Conservation (phyloP, 2,888 invertebrate species). For the Leptopterna dolabrata region DNA sequence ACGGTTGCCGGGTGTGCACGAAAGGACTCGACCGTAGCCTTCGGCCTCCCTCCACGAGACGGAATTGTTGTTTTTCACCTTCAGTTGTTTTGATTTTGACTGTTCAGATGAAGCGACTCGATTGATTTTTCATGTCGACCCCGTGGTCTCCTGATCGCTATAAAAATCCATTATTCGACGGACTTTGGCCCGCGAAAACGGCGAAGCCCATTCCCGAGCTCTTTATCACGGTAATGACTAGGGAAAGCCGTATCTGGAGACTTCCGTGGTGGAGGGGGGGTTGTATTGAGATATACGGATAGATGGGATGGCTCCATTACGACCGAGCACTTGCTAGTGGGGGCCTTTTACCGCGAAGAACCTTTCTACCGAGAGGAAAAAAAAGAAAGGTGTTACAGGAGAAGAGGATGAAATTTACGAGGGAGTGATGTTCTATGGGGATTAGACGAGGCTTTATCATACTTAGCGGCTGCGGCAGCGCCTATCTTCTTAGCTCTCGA, state of each 20-base stretch:
- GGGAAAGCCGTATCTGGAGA: background rate
- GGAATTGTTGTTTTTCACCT: too few relatives aligned
- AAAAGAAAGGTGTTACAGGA: too few relatives aligned
- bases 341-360: background rate
- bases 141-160: background rate
- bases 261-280: background rate
- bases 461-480: background rate
- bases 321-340: background rate
- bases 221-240: background rate
- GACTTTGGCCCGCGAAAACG: background rate
- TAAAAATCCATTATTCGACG: background rate
- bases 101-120: background rate
- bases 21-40: too few relatives aligned
- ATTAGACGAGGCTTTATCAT: background rate
- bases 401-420: background rate
- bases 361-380: background rate
- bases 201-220: background rate
- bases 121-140: background rate
- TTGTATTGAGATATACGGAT: slow-evolving; percentile 1
- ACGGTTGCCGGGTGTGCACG: too few relatives aligned
- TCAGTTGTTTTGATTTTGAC: too few relatives aligned
- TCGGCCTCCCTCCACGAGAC: too few relatives aligned
- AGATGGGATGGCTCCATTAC: slow-evolving; percentile 8
- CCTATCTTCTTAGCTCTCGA: background rate
- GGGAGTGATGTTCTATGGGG: background rate